Conservation (phyloP, 2,888 invertebrate genomes). For the Cremastinae sp. region DNA sequence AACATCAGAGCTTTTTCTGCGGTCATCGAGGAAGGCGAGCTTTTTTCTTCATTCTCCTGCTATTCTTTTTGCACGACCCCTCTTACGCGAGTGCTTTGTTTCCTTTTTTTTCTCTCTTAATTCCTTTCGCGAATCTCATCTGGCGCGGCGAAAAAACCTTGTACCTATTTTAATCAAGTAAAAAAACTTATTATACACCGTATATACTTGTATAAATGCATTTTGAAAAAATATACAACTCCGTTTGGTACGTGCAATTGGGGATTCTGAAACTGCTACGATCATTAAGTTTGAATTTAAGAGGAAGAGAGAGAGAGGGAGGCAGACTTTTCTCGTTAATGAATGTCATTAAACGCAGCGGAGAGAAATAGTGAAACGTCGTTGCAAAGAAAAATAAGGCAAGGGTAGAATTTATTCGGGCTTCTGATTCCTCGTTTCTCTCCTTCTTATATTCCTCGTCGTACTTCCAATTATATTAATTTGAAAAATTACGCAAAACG, state of each 20-base stretch:
- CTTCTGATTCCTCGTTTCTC: constrained; percentile 4
- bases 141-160: constrained; percentile 18
- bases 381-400: constrained; percentile 19
- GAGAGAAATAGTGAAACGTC: constrained; percentile 61
- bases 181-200: background rate
- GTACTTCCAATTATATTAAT: constrained; percentile 74
- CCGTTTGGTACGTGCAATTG: constrained; percentile 51
- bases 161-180: too few relatives aligned
- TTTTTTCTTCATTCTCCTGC: background rate
- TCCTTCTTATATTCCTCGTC: constrained; percentile 1
- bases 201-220: background rate
- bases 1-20: constrained; percentile 29
- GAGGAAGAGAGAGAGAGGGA: constrained; percentile 15
- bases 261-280: constrained; percentile 65
- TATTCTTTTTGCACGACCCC: background rate
- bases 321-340: constrained; percentile 69
- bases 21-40: constrained; percentile 49
- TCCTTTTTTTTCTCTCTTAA: constrained; percentile 22
- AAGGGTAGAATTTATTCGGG: constrained; percentile 2
- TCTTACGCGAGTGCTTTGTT: constrained; percentile 17
- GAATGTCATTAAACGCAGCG: constrained; percentile 76
- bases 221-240: constrained; percentile 18
- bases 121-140: constrained; percentile 52
- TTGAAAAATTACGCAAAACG: constrained; percentile 67
- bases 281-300: constrained; percentile 73